A percentile compares a stretch with the other conserved stretches of the same genome.
Evolutionary conservation across 2,888 invertebrate genomes (phyloP).

Genomic region (Pseudanteris insignis): DNA sequence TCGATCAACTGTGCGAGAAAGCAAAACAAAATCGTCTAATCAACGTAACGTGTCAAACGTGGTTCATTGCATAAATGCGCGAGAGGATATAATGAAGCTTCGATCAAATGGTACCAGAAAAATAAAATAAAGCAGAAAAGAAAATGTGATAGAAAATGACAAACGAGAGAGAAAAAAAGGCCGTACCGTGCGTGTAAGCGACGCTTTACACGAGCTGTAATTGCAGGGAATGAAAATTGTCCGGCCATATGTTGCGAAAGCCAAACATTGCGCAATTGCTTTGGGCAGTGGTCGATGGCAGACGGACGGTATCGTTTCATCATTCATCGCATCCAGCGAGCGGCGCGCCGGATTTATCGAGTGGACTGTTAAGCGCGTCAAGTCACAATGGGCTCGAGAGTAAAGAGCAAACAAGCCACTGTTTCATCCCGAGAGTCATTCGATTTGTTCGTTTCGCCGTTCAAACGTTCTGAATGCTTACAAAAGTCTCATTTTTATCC

Average conservation of each 20-base stretch:
- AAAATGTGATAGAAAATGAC: too few relatives aligned
- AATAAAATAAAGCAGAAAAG: too few relatives aligned
- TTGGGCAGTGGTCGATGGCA: conserved; percentile 35
- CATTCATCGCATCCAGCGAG: conserved; percentile 30
- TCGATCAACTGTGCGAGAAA: too few relatives aligned
- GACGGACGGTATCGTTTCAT: conserved; percentile 39
- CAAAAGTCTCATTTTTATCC: too few relatives aligned
- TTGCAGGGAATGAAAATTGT: conserved; percentile 38
- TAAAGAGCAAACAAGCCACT: conserved; percentile 35
- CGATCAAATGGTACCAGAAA: background rate
- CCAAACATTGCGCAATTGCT: conserved; percentile 27
- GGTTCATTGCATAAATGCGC: conserved; percentile 4
- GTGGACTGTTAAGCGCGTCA: conserved; percentile 33
- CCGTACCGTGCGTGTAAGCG: conserved; percentile 17
- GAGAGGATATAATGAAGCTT: conserved; percentile 11
- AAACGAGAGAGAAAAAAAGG: conserved; percentile 5
- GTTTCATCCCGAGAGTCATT: conserved; percentile 24
- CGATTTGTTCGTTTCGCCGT: conserved; percentile 27
- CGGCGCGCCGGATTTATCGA: conserved; percentile 28
- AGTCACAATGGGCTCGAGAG: conserved; percentile 33
- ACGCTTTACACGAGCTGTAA: conserved; percentile 30
- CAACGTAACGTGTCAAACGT: conserved; percentile 15
- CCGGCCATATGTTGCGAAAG: conserved; percentile 37
- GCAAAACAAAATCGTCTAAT: conserved; percentile 11
- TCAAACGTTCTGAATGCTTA: too few relatives aligned